A percentile compares a stretch with the other conserved stretches of the same genome.
These are phyloP conservation scores for Stegodyphus mimosarum DNA, from an alignment of 1,140 invertebrate species.

Conservation along the genomic window DNA sequence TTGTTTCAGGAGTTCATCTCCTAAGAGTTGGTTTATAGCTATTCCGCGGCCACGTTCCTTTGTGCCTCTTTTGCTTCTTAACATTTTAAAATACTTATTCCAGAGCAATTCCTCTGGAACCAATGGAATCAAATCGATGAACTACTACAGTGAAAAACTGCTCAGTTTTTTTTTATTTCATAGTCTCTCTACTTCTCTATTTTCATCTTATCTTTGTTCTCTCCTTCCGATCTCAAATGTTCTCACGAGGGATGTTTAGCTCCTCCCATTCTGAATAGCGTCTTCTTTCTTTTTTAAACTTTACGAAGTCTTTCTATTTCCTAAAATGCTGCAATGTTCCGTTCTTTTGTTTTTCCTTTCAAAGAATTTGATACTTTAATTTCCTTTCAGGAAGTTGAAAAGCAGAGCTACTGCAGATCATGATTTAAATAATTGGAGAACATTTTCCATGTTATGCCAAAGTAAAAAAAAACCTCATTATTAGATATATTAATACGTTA, in stretches of 20 bases:
- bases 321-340: not conserved
- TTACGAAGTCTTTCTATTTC: not conserved
- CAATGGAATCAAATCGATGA: conserved; percentile 50
- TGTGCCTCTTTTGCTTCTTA: conserved; percentile 17
- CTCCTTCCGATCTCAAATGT: conserved; percentile 14
- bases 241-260: conserved; percentile 17
- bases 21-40: conserved; percentile 49
- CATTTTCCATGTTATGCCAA: too few species aligned
- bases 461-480: too few species aligned
- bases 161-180: conserved; percentile 22
- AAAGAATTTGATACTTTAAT: not conserved
- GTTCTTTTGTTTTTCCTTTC: not conserved
- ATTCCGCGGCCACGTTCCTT: conserved; percentile 32
- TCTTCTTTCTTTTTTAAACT: not conserved
- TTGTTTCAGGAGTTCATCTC: conserved; percentile 42
- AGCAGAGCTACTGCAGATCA: too few species aligned
- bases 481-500: too few species aligned
- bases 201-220: conserved; percentile 10
- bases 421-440: too few species aligned
- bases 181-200: not conserved
- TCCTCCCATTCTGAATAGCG: conserved; percentile 28
- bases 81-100: conserved; percentile 23
- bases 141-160: conserved; percentile 15
- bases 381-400: too few species aligned
- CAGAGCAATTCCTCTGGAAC: conserved; percentile 8